These are phyloP conservation scores for Eulemur albifrons DNA, from an alignment of 2,797 vertebrate genomes.

Conservation along the genomic window DNA sequence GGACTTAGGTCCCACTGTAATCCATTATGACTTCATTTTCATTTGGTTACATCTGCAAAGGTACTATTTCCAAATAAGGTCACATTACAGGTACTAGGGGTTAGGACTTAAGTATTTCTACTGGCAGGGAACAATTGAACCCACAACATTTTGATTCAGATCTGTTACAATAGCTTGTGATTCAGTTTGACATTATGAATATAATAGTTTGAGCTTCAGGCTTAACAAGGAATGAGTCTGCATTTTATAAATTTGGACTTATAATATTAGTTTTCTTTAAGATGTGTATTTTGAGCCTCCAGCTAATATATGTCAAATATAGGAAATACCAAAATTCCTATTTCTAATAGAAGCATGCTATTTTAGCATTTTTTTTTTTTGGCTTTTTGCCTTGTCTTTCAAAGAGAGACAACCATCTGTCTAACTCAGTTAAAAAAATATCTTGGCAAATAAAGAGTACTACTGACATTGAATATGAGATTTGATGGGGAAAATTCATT, in stretches of 20 bases:
- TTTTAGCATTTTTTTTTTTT: slow-evolving; percentile 40
- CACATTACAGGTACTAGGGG: not conserved
- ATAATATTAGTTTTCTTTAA: not conserved
- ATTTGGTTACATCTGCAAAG: not conserved
- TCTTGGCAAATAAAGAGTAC: slow-evolving; percentile 42
- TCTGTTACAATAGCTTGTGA: not conserved
- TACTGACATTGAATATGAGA: slow-evolving; percentile 49
- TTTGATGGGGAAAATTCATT: slow-evolving; percentile 54
- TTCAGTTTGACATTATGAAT: not conserved
- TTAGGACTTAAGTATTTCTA: not conserved
- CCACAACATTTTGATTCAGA: not conserved
- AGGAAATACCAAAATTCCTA: not conserved
- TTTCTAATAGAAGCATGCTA: slow-evolving; percentile 27
- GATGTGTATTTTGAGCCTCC: not conserved
- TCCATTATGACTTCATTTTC: not conserved
- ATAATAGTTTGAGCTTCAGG: not conserved
- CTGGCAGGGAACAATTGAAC: not conserved
- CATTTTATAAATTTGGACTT: slow-evolving; percentile 12
- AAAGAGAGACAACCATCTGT: slow-evolving; percentile 58
- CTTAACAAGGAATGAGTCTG: slow-evolving; percentile 14
- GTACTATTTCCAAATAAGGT: not conserved
- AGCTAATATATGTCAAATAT: not conserved
- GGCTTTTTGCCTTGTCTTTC: slow-evolving; percentile 52
- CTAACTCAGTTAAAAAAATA: slow-evolving; percentile 41
- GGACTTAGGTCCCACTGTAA: not conserved